A percentile compares a stretch with the other conserved stretches of the same genome.
Conservation (phyloP, 1,140 invertebrate species). For the Heliothis virescens region DNA sequence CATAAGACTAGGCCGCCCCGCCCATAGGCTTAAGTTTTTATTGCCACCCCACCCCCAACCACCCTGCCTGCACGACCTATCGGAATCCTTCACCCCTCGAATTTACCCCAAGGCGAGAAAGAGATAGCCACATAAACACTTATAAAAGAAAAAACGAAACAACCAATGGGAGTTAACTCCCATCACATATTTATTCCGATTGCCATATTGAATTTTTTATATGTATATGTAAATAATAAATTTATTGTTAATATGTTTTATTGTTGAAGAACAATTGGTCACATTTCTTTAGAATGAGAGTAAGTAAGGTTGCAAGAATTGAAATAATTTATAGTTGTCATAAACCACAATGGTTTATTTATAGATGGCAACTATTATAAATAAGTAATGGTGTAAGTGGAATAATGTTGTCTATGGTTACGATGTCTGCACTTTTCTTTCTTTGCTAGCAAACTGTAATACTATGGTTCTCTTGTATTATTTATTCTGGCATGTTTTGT, state of each 20-base stretch:
- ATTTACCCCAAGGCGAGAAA: slow-evolving; percentile 58
- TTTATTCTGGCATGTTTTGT: not conserved
- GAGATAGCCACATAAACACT: slow-evolving; percentile 67
- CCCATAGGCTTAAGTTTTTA: slow-evolving; percentile 76
- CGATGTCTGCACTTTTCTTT: slow-evolving; percentile 7
- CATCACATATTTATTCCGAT: slow-evolving; percentile 8
- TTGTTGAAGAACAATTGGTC: slow-evolving; percentile 27
- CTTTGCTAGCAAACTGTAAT: not conserved
- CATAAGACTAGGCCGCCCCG: slow-evolving; percentile 47
- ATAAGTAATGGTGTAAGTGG: slow-evolving; percentile 11
- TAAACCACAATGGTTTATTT: slow-evolving; percentile 11
- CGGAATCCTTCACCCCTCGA: slow-evolving; percentile 62
- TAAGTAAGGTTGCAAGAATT: slow-evolving; percentile 13
- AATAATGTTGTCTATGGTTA: slow-evolving; percentile 31
- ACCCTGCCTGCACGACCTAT: slow-evolving; percentile 60
- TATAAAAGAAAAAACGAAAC: slow-evolving; percentile 55
- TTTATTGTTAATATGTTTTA: slow-evolving; percentile 11
- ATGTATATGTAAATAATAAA: slow-evolving; percentile 21
- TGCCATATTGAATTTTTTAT: slow-evolving; percentile 16
- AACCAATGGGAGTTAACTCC: slow-evolving; percentile 27
- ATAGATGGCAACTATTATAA: slow-evolving; percentile 1
- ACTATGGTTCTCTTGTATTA: not conserved
- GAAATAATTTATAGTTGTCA: slow-evolving; percentile 27
- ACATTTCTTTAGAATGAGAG: slow-evolving; percentile 24
- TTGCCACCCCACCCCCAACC: slow-evolving; percentile 60